Base-by-base conservation (phyloP, 1,140 invertebrate species). In the Drosophila rufa region DNA sequence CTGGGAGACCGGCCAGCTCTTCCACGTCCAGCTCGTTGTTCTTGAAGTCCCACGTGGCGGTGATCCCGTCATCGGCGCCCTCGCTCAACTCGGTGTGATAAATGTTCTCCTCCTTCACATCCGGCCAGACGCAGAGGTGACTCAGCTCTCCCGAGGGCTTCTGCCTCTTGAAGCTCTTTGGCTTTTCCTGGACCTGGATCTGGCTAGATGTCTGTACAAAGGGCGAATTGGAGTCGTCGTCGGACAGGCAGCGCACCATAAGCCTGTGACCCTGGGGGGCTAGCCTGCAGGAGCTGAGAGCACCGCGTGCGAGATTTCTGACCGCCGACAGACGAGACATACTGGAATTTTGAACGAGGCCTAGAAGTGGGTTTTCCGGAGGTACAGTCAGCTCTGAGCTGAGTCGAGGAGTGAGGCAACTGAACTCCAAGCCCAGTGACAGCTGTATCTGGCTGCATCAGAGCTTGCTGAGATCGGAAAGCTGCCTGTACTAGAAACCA, bases 251-350 rank as follows among this genome's bases (percentile, higher is more conserved):
- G 14, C 74, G 74, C 5, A 38, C 7, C 15, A 14, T 1, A 4
- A 12, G n/a, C 6, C 9, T 11, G 1, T 2, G 15, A 6, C 14
- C 14, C 19, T 22, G 12, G 3, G 12, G 12, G 6, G 12, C 2
- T 6, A 4, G 8, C 0, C 2, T 30, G 2, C 17, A 11, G 0
- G 47, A n/a, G 3, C 33, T 12, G 3, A 38, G 3, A 1, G 36
- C 3, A 11, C 43, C 15, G 4, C 53, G 42, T 8, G 46, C 19
- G 0, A 42, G 2, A 8, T 5, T 30, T 22, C 19, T 15, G n/a
- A 66, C 2, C 4, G n/a, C 22, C 19, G 53, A 45, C 11, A 76
- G 14, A 25, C 71, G 74, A 22, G 53, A 19, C 74, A 76, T 76
- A 2, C n/a, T 70, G 9, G 3, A 70, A 68, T 70, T 70, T 70